Evolutionary conservation across 1,140 invertebrate species (phyloP), one percentile per base, ranked within the genome.

Genomic region (Temnothorax longispinosus): DNA sequence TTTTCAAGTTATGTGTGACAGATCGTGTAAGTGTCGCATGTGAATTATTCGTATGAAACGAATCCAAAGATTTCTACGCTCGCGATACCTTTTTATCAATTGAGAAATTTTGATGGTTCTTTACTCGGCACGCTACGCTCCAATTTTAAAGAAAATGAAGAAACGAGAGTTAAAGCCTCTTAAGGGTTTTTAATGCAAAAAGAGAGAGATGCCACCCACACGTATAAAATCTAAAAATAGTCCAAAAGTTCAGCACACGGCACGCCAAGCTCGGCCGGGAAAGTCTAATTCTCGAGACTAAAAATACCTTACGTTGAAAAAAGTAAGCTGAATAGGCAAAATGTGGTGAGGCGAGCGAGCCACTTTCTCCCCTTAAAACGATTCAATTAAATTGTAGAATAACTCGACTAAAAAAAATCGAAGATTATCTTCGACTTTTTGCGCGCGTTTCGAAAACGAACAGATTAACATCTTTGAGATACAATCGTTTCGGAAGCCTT

Each of bases 171-270:
- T n/a, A 67, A 67, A 69, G 7, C n/a, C 44, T 41, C 35, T 32
- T 35, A 41, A 64, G 10, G 3, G 2, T 18, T 11, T 35, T 58
- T 41, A 27, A 35, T 11, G 11, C 10, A 47, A 52, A 78, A 78
- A 58, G 13, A 67, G 8, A 67, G 7, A 80, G 77, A 44, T 62
- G 62, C 4, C 1, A 77, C 0, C 18, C 27, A 54, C 10, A 62
- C 11, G 5, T 47, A 32, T 77, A n/a, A 32, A 60, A 77, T 64
- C 13, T 62, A 65, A 65, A 78, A 78, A 78, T 78, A 78, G 6
- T 35, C 21, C 32, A 35, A 78, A 56, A 35, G 18, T 56, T 56
- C 18, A 56, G 65, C 2, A 69, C 11, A 74, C 18, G 32, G 18
- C 35, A 47, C 18, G 27, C 27, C 27, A 78, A 78, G 18, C 38